These are phyloP conservation scores for Diabrotica balteata DNA, from an alignment of 2,888 invertebrate species.

Conservation along the genomic window DNA sequence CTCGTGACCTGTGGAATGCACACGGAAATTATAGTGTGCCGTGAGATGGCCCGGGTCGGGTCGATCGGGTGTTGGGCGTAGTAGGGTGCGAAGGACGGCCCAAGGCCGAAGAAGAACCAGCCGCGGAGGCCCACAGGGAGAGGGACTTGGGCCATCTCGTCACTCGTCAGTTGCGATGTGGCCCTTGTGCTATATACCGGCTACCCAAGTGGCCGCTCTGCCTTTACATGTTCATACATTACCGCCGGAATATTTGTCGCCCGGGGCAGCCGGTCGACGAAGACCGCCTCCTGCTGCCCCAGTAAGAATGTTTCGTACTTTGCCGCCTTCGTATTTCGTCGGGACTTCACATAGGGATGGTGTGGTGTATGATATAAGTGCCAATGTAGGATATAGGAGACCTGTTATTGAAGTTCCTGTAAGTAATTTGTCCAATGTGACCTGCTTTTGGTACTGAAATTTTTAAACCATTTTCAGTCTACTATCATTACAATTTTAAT, in stretches of 20 bases:
- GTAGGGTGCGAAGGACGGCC: constrained; percentile 57
- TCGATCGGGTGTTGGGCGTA: constrained; percentile 35
- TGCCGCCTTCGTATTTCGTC: constrained; percentile 53
- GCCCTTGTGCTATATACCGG: constrained; percentile 58
- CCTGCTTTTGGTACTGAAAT: no score
- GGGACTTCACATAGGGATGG: constrained; percentile 3
- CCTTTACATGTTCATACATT: constrained; percentile 53
- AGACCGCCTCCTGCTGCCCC: constrained; percentile 27
- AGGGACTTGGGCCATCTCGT: constrained; percentile 14
- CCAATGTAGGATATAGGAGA: constrained; percentile 8
- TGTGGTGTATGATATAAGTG: constrained; percentile 10
- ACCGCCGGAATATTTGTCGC: constrained; percentile 42
- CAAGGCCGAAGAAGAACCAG: constrained; percentile 29
- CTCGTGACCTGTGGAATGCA: constrained; percentile 57
- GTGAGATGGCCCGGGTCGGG: constrained; percentile 21
- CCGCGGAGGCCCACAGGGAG: constrained; percentile 22
- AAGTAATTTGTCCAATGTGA: neutral
- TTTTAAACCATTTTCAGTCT: no score
- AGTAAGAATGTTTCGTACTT: constrained; percentile 47
- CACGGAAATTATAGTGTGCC: constrained; percentile 56
- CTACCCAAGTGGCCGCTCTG: constrained; percentile 36
- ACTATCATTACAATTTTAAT: no score
- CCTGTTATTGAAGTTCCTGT: constrained; percentile 14
- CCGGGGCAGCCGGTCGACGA: constrained; percentile 30
- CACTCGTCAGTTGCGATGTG: constrained; percentile 52